These are phyloP conservation scores for Ametastegia equiseti DNA, from an alignment of 2,888 invertebrate species.

Conservation along the genomic window DNA sequence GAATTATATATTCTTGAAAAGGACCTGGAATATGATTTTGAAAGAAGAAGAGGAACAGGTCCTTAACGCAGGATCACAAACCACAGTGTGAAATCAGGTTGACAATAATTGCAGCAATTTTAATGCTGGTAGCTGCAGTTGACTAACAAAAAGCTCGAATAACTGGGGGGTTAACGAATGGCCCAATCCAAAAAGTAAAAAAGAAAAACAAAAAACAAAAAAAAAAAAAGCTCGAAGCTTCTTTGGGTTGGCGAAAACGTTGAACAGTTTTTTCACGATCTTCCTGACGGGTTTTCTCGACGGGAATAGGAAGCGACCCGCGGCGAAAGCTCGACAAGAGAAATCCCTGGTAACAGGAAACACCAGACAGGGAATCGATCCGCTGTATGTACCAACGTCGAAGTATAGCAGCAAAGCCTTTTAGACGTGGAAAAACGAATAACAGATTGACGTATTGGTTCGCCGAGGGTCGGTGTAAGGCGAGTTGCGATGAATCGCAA, in stretches of 20 bases:
- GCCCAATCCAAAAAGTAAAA: too few relatives aligned
- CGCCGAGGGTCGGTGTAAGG: not conserved
- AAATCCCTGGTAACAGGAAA: constrained; percentile 15
- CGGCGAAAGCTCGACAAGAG: not conserved
- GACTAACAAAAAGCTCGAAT: too few relatives aligned
- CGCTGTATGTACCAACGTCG: too few relatives aligned
- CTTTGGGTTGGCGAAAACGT: not conserved
- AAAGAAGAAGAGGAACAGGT: not conserved
- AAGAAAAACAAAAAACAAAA: too few relatives aligned
- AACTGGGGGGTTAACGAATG: not conserved
- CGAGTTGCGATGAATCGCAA: constrained; percentile 25
- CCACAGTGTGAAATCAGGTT: not conserved
- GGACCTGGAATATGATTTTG: not conserved
- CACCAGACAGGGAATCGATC: constrained; percentile 12
- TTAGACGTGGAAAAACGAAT: constrained; percentile 11
- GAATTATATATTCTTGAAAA: not conserved
- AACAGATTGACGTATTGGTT: constrained; percentile 34
- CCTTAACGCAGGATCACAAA: not conserved
- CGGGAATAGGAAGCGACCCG: not conserved
- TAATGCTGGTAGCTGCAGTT: too few relatives aligned
- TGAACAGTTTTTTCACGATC: not conserved
- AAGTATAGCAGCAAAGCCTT: constrained; percentile 23
- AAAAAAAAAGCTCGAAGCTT: not conserved
- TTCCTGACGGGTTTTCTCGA: not conserved
- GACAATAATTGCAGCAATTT: not conserved